Conservation (phyloP, 2,888 invertebrate genomes). For the Acleris sparsana region DNA sequence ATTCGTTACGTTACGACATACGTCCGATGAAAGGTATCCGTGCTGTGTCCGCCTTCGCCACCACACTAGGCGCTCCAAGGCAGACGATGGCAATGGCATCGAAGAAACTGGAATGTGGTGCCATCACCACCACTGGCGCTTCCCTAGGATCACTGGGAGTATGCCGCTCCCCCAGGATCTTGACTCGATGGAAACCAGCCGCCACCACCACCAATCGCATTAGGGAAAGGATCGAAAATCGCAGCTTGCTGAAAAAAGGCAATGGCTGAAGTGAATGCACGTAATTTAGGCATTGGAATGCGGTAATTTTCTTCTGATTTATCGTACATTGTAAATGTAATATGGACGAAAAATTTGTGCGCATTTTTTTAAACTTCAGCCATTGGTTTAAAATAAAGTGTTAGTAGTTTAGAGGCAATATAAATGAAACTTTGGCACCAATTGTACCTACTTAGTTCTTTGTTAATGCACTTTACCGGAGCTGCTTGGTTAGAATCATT, state of each 20-base stretch:
- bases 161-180: constrained; percentile 86
- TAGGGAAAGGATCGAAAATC: constrained; percentile 85
- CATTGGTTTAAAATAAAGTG: too few relatives aligned
- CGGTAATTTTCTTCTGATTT: too few relatives aligned
- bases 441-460: too few relatives aligned
- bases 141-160: constrained; percentile 81
- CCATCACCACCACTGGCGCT: constrained; percentile 93
- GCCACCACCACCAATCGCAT: constrained; percentile 90
- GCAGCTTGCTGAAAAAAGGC: constrained; percentile 82
- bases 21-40: constrained; percentile 95
- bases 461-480: too few relatives aligned
- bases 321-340: too few relatives aligned
- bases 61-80: constrained; percentile 93
- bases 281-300: too few relatives aligned
- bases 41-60: constrained; percentile 93
- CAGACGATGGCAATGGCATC: constrained; percentile 93
- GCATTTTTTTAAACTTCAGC: too few relatives aligned
- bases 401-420: too few relatives aligned
- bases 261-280: too few relatives aligned
- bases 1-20: constrained; percentile 77
- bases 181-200: constrained; percentile 92
- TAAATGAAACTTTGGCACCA: too few relatives aligned
- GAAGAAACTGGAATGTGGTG: constrained; percentile 96
- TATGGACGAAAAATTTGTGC: too few relatives aligned
- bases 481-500: too few relatives aligned